Percentiles rank a stretch among this genome's conserved stretches.
Evolutionary conservation across 2,888 invertebrate species (phyloP).

Genomic region (Nymphalis polychloros): DNA sequence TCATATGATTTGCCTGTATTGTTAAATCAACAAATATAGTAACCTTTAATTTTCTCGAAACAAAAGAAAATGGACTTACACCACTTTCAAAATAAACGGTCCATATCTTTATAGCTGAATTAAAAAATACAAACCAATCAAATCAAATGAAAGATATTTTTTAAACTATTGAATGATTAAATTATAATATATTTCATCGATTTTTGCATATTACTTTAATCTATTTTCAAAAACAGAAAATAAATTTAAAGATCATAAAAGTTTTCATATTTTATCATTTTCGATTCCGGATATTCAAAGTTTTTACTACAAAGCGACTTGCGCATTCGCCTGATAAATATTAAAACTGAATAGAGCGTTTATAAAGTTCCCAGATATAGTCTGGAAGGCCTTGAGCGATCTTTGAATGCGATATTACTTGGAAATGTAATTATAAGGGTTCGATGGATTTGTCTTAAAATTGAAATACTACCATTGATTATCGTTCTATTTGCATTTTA

Average conservation of each 20-base stretch:
- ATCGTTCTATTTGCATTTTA: no score
- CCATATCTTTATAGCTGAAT: no score
- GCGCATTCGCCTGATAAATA: neutral
- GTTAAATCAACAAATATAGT: no score
- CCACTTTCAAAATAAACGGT: no score
- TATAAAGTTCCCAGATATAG: neutral
- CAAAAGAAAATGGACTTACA: no score
- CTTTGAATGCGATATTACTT: neutral
- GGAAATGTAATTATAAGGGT: neutral
- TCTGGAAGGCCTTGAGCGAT: neutral
- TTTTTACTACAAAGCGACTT: neutral
- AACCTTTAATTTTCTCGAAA: no score
- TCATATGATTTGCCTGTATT: no score
- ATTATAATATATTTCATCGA: no score
- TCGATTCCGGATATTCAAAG: neutral
- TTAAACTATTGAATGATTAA: neutral
- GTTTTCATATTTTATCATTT: constrained; percentile 1
- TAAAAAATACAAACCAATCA: neutral
- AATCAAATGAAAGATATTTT: neutral
- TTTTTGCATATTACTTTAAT: no score
- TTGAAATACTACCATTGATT: no score
- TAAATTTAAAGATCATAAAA: neutral
- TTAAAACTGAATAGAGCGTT: neutral
- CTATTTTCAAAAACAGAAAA: no score
- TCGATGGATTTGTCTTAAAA: neutral